Percentiles rank a stretch among this genome's conserved stretches.
These are phyloP conservation scores for Anomalospiza imberbis DNA, from an alignment of 2,797 vertebrate species.

Conservation along the genomic window DNA sequence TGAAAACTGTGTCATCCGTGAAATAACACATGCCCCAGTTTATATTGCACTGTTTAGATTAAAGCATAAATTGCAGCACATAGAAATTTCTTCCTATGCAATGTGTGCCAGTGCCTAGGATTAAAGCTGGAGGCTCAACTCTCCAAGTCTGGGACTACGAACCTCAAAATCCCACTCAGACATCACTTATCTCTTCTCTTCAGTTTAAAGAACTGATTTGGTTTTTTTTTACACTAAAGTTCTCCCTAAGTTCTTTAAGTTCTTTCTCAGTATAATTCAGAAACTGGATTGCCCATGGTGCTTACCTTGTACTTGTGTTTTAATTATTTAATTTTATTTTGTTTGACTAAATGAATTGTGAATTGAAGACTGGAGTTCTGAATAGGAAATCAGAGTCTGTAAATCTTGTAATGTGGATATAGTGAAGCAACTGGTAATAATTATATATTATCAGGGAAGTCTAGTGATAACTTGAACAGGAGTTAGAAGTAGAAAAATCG, in stretches of 20 bases:
- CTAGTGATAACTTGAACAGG: neutral
- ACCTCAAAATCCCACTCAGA: neutral
- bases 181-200: neutral
- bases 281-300: neutral
- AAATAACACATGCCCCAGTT: slow-evolving; percentile 50
- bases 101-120: neutral
- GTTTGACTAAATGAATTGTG: neutral
- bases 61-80: slow-evolving; percentile 52
- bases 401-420: neutral
- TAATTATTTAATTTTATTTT: neutral
- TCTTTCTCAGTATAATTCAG: neutral
- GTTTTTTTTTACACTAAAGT: neutral
- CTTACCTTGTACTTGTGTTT: neutral
- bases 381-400: neutral
- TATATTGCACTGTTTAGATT: slow-evolving; percentile 55
- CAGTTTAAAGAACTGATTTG: neutral
- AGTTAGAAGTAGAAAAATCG: neutral
- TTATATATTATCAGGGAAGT: neutral
- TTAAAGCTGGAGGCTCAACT: neutral
- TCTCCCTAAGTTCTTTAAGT: neutral
- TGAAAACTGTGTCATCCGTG: slow-evolving; percentile 45
- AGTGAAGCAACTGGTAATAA: neutral
- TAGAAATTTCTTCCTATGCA: slow-evolving; percentile 28
- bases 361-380: neutral
- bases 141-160: neutral